A percentile compares a stretch with the other conserved stretches of the same genome.
Conservation (phyloP, 2,888 invertebrate species). For the Chloromyia formosa region DNA sequence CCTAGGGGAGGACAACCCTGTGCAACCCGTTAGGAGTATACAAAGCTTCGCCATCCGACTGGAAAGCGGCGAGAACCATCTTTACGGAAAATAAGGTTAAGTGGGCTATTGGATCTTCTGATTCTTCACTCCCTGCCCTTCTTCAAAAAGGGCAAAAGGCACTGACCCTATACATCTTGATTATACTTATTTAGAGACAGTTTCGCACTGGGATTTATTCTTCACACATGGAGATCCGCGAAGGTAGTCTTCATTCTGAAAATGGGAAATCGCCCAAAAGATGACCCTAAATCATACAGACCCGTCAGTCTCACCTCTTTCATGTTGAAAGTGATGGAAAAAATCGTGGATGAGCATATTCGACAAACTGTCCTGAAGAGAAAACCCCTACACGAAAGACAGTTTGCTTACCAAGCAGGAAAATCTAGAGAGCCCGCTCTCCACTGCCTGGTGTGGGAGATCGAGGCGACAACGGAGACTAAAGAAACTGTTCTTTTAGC, state of each 20-base stretch:
- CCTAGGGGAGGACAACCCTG: too few species aligned
- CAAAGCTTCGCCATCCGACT: too few species aligned
- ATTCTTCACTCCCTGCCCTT: too few species aligned
- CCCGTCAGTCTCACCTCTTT: neutral
- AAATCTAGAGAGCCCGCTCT: neutral
- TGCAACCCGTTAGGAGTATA: too few species aligned
- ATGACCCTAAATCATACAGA: neutral
- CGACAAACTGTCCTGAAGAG: neutral
- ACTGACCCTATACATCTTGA: too few species aligned
- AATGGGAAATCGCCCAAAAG: neutral
- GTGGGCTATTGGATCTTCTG: too few species aligned
- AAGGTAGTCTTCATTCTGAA: slow-evolving; percentile 10
- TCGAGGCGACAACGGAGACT: neutral
- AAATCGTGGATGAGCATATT: neutral
- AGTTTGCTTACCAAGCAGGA: neutral
- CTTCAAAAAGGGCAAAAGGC: too few species aligned
- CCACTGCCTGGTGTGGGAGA: neutral
- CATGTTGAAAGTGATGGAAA: neutral
- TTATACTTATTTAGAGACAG: neutral
- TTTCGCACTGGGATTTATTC: neutral
- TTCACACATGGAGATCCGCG: neutral
- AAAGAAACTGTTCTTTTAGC: neutral
- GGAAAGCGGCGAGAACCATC: too few species aligned
- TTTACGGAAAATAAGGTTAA: too few species aligned
- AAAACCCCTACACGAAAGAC: neutral